These are phyloP conservation scores for Beris morrisii DNA, from an alignment of 2,888 invertebrate species.

Conservation along the genomic window DNA sequence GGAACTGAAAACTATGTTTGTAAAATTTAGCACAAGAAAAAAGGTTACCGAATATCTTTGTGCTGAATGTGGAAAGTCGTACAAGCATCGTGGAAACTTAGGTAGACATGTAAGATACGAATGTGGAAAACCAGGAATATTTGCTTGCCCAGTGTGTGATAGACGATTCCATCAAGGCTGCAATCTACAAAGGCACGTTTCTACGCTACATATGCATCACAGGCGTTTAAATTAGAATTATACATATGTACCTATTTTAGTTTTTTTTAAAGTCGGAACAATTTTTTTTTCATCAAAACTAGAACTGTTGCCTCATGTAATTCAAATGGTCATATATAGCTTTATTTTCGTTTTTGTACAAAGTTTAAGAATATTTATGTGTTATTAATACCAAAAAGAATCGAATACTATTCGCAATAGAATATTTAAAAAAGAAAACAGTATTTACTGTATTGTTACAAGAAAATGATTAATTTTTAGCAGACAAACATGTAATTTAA, in stretches of 20 bases:
- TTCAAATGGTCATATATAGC: too few species aligned
- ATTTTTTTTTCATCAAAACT: too few species aligned
- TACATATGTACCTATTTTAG: background rate
- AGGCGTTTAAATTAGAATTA: constrained; percentile 36
- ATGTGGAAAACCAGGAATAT: constrained; percentile 52
- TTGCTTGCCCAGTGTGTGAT: constrained; percentile 50
- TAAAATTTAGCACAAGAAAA: constrained; percentile 27
- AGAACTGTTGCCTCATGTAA: constrained; percentile 23
- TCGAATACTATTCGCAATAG: too few species aligned
- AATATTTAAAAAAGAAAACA: too few species aligned
- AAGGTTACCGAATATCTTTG: constrained; percentile 36
- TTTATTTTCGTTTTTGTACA: too few species aligned
- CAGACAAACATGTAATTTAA: too few species aligned
- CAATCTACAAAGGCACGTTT: constrained; percentile 40
- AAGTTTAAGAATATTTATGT: too few species aligned
- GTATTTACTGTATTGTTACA: too few species aligned
- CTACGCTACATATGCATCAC: constrained; percentile 37
- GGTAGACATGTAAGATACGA: constrained; percentile 62
- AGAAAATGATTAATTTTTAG: too few species aligned
- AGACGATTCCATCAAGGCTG: constrained; percentile 52
- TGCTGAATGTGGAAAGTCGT: constrained; percentile 40
- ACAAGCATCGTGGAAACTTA: constrained; percentile 71
- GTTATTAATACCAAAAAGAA: too few species aligned
- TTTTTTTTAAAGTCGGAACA: too few species aligned
- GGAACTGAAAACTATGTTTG: constrained; percentile 15